A percentile compares a stretch with the other conserved stretches of the same genome.
Conservation (phyloP, 2,888 invertebrate genomes). For the Sialis lutaria region DNA sequence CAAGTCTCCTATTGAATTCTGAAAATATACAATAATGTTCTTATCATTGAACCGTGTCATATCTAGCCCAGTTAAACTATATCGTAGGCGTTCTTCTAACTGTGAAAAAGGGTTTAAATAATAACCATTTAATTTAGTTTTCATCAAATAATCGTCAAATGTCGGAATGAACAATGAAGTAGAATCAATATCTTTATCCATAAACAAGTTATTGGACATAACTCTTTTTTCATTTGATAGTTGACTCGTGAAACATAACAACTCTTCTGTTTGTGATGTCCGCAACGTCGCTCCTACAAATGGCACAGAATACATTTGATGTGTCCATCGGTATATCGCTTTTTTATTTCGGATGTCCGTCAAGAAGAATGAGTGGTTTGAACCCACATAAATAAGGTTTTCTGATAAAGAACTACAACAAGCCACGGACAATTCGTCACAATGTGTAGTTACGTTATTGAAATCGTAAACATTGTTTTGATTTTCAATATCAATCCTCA, state of each 20-base stretch:
- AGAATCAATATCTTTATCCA: not conserved
- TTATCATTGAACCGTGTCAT: not conserved
- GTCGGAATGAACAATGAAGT: not conserved
- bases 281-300: not conserved
- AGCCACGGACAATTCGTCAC: not conserved
- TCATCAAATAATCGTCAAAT: not conserved
- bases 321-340: not conserved
- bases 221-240: slow-evolving; percentile 1
- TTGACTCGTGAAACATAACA: not conserved
- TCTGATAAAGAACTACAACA: not conserved
- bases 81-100: not conserved
- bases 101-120: not conserved
- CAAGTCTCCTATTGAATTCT: not conserved
- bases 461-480: not conserved
- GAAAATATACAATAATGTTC: not conserved
- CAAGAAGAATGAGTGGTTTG: not conserved
- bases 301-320: not conserved
- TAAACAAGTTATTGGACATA: not conserved
- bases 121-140: not conserved
- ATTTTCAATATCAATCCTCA: not conserved
- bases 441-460: not conserved
- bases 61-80: not conserved
- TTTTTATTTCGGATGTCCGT: not conserved
- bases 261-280: not conserved
- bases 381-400: not conserved